phyloP scores from a whole-genome alignment of 2,797 vertebrate genomes.

The Takifugu ocellatus region DNA sequence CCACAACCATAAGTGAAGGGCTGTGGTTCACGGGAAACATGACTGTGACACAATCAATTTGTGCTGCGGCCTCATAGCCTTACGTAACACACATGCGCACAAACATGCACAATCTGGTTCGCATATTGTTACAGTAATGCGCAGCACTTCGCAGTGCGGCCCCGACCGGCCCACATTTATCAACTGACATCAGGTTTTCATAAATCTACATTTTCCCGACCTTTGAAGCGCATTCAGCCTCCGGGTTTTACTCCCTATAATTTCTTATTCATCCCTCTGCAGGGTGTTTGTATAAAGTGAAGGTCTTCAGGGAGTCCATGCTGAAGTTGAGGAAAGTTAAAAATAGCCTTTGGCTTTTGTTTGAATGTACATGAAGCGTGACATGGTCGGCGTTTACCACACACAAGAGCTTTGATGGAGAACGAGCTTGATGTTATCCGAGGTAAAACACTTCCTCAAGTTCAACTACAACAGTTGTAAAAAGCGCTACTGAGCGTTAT shows the following conservation, averaged over 20 bases:
- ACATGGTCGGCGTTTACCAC: neutral
- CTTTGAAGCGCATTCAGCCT: slow-evolving; percentile 1
- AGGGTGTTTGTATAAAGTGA: slow-evolving; percentile 12
- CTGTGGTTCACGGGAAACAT: slow-evolving; percentile 51
- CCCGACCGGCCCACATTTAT: slow-evolving; percentile 34
- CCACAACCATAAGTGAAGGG: slow-evolving; percentile 51
- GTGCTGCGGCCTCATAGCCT: slow-evolving; percentile 24
- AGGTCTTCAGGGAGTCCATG: neutral
- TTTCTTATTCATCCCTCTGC: neutral
- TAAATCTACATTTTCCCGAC: slow-evolving; percentile 34
- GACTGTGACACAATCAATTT: slow-evolving; percentile 59
- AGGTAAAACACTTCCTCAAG: slow-evolving; percentile 1
- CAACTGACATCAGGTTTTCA: slow-evolving; percentile 27
- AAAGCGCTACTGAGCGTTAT: neutral
- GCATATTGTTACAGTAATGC: slow-evolving; percentile 11
- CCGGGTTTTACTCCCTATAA: slow-evolving; percentile 3
- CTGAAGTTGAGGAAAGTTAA: slow-evolving; percentile 2
- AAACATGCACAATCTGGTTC: slow-evolving; percentile 22
- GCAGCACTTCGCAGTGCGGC: neutral
- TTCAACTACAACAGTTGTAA: neutral
- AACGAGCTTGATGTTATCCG: neutral
- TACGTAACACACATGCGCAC: slow-evolving; percentile 35
- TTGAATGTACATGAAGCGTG: neutral
- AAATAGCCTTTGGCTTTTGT: slow-evolving; percentile 17
- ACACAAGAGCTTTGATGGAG: slow-evolving; percentile 8